These are phyloP conservation scores for Gymnopithys bicolor DNA, from an alignment of 2,797 vertebrate genomes.

Conservation along the genomic window DNA sequence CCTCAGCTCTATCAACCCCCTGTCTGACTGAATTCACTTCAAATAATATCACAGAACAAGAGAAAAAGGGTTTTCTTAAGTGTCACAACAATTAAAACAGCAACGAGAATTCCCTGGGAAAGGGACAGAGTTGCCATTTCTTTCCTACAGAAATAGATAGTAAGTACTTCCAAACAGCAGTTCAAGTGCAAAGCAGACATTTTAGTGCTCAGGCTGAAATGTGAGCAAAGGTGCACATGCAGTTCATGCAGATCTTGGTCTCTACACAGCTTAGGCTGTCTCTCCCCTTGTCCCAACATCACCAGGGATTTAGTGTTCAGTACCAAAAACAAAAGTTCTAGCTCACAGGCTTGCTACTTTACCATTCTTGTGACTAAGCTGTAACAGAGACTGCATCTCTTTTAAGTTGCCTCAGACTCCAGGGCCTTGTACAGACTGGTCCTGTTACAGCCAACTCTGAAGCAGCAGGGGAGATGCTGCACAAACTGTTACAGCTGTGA, in stretches of 20 bases:
- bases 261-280: not conserved
- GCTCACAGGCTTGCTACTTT: constrained; percentile 45
- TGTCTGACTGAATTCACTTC: not conserved
- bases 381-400: constrained; percentile 22
- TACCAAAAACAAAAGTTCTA: constrained; percentile 7
- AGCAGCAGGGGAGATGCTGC: constrained; percentile 53
- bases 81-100: not conserved
- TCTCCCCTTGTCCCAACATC: not conserved
- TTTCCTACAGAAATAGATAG: not conserved
- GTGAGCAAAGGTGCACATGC: not conserved
- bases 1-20: not conserved
- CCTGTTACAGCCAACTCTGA: constrained; percentile 38
- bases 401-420: constrained; percentile 44
- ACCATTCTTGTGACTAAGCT: constrained; percentile 62
- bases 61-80: not conserved
- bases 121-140: not conserved
- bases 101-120: not conserved
- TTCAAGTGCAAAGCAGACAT: not conserved
- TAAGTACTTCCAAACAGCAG: not conserved
- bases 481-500: constrained; percentile 40
- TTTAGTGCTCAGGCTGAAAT: not conserved
- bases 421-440: constrained; percentile 25
- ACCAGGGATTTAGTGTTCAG: not conserved
- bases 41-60: not conserved
- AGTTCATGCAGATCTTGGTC: not conserved